Percentiles rank a stretch among this genome's conserved stretches.
These are phyloP conservation scores for Synanthedon tipuliformis DNA, from an alignment of 2,888 invertebrate species.

Conservation along the genomic window DNA sequence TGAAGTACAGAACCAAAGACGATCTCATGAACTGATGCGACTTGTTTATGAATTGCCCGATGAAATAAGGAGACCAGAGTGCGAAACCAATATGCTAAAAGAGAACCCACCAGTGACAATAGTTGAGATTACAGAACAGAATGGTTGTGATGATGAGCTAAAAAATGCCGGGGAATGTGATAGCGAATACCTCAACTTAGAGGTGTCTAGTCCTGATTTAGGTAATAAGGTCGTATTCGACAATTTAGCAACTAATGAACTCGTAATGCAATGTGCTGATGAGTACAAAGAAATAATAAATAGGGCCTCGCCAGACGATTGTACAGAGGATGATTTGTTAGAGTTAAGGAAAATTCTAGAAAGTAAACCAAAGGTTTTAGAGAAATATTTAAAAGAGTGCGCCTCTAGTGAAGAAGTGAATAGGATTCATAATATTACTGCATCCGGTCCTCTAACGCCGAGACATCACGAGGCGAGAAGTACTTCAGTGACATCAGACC, in stretches of 20 bases:
- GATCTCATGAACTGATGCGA: conserved; percentile 55
- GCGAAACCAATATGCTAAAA: conserved; percentile 48
- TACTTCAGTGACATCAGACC: conserved; percentile 84
- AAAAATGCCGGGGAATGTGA: conserved; percentile 35
- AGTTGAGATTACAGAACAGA: conserved; percentile 58
- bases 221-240: conserved; percentile 55
- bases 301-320: conserved; percentile 48
- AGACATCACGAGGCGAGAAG: conserved; percentile 68
- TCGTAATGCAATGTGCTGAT: conserved; percentile 41
- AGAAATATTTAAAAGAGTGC: conserved; percentile 82
- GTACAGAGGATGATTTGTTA: conserved; percentile 50
- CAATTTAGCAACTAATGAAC: conserved; percentile 40
- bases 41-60: conserved; percentile 62
- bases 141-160: conserved; percentile 57
- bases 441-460: conserved; percentile 60
- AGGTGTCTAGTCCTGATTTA: conserved; percentile 43
- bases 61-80: conserved; percentile 35
- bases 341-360: conserved; percentile 50
- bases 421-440: conserved; percentile 70
- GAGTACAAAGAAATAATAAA: conserved; percentile 54
- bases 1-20: conserved; percentile 29
- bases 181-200: conserved; percentile 35
- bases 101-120: conserved; percentile 61
- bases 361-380: conserved; percentile 75
- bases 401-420: conserved; percentile 76